A percentile compares a stretch with the other conserved stretches of the same genome.
These are phyloP conservation scores for Chitala chitala DNA, from an alignment of 2,113 vertebrate genomes.

Conservation along the genomic window DNA sequence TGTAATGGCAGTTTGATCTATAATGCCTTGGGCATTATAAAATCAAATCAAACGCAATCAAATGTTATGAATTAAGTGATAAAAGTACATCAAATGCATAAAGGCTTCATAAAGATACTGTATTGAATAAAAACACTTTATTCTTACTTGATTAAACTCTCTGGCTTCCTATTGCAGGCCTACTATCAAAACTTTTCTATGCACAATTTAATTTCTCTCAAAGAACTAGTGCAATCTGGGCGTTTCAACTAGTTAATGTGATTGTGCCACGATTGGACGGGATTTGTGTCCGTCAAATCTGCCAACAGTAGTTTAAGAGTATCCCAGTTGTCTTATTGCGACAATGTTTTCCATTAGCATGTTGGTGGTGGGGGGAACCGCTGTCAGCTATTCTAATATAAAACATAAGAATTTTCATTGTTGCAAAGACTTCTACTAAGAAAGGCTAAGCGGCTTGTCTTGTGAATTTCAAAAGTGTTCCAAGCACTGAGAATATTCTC, in stretches of 20 bases:
- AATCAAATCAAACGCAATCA: constrained; percentile 16
- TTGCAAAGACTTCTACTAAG: constrained; percentile 25
- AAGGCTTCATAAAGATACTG: constrained; percentile 21
- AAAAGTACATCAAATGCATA: constrained; percentile 28
- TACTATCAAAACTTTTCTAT: neutral
- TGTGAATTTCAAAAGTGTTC: constrained; percentile 32
- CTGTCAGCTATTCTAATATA: constrained; percentile 31
- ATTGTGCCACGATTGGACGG: constrained; percentile 39
- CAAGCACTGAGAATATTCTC: constrained; percentile 28
- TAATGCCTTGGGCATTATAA: constrained; percentile 31
- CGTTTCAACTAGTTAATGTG: constrained; percentile 25
- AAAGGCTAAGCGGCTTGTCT: constrained; percentile 29
- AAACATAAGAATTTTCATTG: constrained; percentile 32
- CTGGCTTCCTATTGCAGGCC: neutral
- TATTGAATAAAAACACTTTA: constrained; percentile 24
- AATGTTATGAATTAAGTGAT: constrained; percentile 34
- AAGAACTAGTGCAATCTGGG: neutral
- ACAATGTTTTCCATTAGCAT: constrained; percentile 33
- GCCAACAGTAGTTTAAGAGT: constrained; percentile 11
- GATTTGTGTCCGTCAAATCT: constrained; percentile 44
- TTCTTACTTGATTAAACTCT: constrained; percentile 25
- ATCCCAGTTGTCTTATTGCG: constrained; percentile 37
- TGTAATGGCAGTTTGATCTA: constrained; percentile 21
- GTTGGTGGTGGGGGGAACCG: constrained; percentile 4
- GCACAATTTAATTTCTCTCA: neutral